Evolutionary conservation across 2,888 invertebrate species (phyloP), one percentile per base, ranked within the genome.

Genomic region (Synergus laeviventris): DNA sequence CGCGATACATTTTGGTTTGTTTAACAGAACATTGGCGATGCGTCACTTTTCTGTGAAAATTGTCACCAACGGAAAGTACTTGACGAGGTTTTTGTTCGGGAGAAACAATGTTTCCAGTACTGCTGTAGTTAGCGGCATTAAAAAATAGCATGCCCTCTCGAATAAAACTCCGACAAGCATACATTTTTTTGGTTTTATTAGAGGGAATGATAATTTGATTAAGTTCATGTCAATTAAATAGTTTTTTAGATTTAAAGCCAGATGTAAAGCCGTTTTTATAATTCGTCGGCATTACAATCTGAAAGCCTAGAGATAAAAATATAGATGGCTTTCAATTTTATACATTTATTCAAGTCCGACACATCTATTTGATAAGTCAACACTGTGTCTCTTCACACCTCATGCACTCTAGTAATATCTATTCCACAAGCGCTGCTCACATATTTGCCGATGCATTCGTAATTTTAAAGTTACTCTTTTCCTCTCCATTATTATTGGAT

Each of bases 61-160:
- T 49, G 49, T 70, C 70, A 31, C 66, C 70, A 49, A 24, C 66
- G 24, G 14, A 70, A 14, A 24, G 64, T 16, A 21, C 21, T 21
- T 66, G 21, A 24, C 39, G 8, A 66, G 21, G 3, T 66, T 45
- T 45, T 70, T 49, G 66, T 70, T 24, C 45, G n/a, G n/a, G 16
- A 11, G 18, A 36, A 38, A 38, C 62, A n/a, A 31, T 49, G n/a
- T 70, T 70, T 70, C n/a, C 49, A 36, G 49, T 70, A 45, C 49
- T 54, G 31, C 59, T 59, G 59, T 59, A 14, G 24, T 24, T 59
- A 59, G 59, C 59, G 24, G 11, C 7, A 54, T 49, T 54, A 70
- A 70, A 70, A 70, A 70, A 54, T 70, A n/a, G n/a, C n/a, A 49
- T 70, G n/a, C 11, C 54, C 70, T 70, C 49, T 70, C 24, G 42